phyloP scores from a whole-genome alignment of 2,888 invertebrate species.

The Meliscaeva auricollis region DNA sequence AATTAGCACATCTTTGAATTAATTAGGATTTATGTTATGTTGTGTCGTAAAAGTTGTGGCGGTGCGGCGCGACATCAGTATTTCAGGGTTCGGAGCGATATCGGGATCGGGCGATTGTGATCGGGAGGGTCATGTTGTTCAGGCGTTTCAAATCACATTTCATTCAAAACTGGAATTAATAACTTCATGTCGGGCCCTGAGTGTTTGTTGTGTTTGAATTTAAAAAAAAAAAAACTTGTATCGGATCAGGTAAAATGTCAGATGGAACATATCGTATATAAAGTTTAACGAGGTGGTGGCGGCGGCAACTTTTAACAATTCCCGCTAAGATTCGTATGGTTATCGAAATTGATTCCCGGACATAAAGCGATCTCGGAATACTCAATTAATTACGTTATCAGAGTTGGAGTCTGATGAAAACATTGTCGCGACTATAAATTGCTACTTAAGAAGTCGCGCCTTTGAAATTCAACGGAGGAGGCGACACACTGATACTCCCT shows the following conservation, averaged over 20 bases:
- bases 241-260: conserved; percentile 42
- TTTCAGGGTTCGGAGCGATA: background rate
- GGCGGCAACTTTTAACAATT: conserved; percentile 65
- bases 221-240: no score
- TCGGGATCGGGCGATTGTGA: background rate
- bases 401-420: conserved; percentile 54
- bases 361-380: conserved; percentile 62
- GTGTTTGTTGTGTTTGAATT: conserved; percentile 24
- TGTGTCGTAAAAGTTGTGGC: conserved; percentile 52
- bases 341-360: conserved; percentile 47
- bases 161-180: conserved; percentile 55
- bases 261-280: conserved; percentile 60
- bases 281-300: conserved; percentile 63
- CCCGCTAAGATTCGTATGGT: conserved; percentile 49
- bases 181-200: conserved; percentile 34
- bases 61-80: background rate
- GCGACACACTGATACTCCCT: background rate
- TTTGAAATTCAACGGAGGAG: background rate
- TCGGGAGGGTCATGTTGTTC: conserved; percentile 34
- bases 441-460: conserved; percentile 71
- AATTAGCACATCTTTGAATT: conserved; percentile 75
- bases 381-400: conserved; percentile 66
- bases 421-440: conserved; percentile 72
- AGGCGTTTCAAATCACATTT: conserved; percentile 62
- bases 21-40: conserved; percentile 72